Base-by-base conservation (phyloP, 2,797 vertebrate genomes). In the Apogon talboti region DNA sequence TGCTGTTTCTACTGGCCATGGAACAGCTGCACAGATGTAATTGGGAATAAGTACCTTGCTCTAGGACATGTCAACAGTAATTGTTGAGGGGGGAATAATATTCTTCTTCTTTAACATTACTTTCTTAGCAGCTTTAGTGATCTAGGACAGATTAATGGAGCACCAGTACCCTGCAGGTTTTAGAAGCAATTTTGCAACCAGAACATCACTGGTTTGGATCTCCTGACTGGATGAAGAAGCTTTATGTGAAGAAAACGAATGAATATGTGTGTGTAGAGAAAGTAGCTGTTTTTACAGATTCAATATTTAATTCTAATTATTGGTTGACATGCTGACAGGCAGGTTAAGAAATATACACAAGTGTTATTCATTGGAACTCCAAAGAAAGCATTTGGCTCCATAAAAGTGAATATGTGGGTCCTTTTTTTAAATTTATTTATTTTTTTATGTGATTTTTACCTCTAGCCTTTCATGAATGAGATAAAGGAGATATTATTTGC, bases 141-240 rank as follows among this genome's bases (percentile, higher is more conserved):
- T 71, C 46, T 71, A 45, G 47, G 77, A 61, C 61, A 79, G 56
- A 78, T 83, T 86, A 71, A 73, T 78, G 63, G 57, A n/a, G 24
- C 54, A 33, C 41, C 11, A 56, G 49, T 62, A 50, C 69, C 41
- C 46, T 73, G 38, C 58, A 66, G 66, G 60, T 71, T 79, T 63
- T 79, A 43, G 40, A 57, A 71, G 50, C 45, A 83, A 44, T 55
- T 46, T 71, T 75, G 56, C 67, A 69, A 78, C 62, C 49, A 1
- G 69, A 67, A 59, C 55, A 67, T 15, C 1, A 3, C 18, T 61
- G 40, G 47, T 76, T 66, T 73, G 13, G 67, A 58, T 71, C 35
- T 28, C 7, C 7, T 41, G 28, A 55, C 62, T 50, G 18, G 30
- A 69, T 40, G 28, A 52, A 30, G 46, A 78, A 59, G 30, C 8